These are phyloP conservation scores for Rhogogaster chlorosoma DNA, from an alignment of 2,888 invertebrate genomes.

Conservation along the genomic window DNA sequence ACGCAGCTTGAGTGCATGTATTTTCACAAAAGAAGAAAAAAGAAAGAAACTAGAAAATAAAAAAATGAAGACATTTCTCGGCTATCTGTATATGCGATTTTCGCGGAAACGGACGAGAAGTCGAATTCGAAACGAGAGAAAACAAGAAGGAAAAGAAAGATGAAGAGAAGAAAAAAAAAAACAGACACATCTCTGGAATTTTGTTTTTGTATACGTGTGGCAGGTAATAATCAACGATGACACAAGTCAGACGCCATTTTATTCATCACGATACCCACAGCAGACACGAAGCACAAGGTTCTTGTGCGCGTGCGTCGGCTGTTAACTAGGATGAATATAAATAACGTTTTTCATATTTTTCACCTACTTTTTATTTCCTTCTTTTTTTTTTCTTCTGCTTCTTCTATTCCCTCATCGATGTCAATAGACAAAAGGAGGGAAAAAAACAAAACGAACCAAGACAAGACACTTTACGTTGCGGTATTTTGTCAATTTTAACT, in stretches of 20 bases:
- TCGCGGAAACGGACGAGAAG: neutral
- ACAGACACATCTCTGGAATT: neutral
- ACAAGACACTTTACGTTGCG: neutral
- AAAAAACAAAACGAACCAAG: neutral
- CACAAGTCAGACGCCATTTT: constrained; percentile 19
- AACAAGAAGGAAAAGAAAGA: neutral
- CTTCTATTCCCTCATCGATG: neutral
- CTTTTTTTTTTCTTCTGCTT: neutral
- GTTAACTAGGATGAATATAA: neutral
- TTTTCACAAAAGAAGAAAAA: neutral
- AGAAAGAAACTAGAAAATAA: too few species aligned
- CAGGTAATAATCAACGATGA: constrained; percentile 33
- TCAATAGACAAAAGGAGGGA: neutral
- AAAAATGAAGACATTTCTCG: neutral
- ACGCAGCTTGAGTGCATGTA: too few species aligned
- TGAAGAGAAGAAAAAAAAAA: neutral
- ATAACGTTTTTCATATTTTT: constrained; percentile 21
- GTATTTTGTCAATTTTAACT: neutral
- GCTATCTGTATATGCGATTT: neutral
- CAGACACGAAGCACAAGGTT: neutral
- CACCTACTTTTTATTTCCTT: neutral
- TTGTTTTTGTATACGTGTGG: neutral
- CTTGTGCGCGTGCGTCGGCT: neutral
- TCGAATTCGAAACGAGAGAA: neutral
- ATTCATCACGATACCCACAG: neutral